phyloP scores from a whole-genome alignment of 2,113 vertebrate genomes.

The Cettia cetti region DNA sequence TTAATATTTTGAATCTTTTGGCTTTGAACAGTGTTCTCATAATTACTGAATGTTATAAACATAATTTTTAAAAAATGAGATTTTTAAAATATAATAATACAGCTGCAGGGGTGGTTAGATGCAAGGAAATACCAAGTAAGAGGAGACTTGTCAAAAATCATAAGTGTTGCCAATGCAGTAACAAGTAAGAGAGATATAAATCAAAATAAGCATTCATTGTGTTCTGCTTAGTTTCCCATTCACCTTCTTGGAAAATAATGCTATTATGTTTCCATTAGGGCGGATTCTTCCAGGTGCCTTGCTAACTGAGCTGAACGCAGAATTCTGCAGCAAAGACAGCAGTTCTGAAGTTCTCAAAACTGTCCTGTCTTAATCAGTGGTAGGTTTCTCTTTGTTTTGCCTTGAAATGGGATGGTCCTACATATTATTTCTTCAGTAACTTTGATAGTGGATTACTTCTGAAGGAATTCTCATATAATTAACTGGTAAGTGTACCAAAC shows the following conservation, averaged over 20 bases:
- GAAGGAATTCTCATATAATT: background rate
- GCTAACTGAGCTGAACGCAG: background rate
- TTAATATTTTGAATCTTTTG: background rate
- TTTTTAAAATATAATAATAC: background rate
- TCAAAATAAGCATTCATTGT: background rate
- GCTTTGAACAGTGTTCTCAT: background rate
- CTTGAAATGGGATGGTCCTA: background rate
- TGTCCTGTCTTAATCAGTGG: background rate
- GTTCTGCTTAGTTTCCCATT: background rate
- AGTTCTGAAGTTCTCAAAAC: background rate
- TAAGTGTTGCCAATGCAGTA: background rate
- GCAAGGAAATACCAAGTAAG: background rate
- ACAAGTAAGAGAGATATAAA: background rate
- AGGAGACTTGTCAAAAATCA: background rate
- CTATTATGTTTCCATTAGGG: background rate
- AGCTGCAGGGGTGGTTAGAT: background rate
- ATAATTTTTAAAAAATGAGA: background rate
- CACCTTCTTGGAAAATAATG: background rate
- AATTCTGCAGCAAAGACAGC: background rate
- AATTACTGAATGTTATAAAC: background rate
- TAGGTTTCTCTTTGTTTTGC: background rate
- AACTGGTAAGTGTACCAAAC: background rate
- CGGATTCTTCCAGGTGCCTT: background rate
- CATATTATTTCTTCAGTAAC: background rate
- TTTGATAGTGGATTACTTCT: background rate